Percentiles rank a stretch among this genome's conserved stretches.
Evolutionary conservation across 2,888 invertebrate species (phyloP).

Genomic region (Drosophila austrosaltans): DNA sequence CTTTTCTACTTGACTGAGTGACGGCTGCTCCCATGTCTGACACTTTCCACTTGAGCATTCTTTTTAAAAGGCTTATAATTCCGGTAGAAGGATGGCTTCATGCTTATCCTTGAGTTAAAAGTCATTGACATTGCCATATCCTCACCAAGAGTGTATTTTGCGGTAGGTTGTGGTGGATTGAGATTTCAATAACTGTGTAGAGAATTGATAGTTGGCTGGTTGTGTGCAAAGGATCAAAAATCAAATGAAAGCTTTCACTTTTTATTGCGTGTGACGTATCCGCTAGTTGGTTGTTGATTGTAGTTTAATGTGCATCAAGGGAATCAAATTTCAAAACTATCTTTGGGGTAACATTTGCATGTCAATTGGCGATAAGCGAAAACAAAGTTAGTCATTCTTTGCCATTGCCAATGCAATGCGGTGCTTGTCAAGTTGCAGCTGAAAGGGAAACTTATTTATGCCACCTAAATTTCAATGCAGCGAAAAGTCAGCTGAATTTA

Average conservation of each 20-base stretch:
- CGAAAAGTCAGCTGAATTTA: conserved; percentile 17
- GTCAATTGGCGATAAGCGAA: conserved; percentile 34
- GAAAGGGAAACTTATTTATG: conserved; percentile 49
- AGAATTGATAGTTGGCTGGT: background rate
- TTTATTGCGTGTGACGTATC: conserved; percentile 38
- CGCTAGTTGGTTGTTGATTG: too few relatives aligned
- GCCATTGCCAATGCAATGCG: conserved; percentile 27
- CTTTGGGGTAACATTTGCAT: conserved; percentile 33
- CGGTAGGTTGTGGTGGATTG: too few relatives aligned
- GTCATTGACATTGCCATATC: conserved; percentile 39
- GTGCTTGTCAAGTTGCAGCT: conserved; percentile 26
- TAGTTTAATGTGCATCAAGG: conserved; percentile 16
- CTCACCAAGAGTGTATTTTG: background rate
- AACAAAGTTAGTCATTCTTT: background rate
- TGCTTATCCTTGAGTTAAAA: conserved; percentile 26
- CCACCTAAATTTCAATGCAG: conserved; percentile 31
- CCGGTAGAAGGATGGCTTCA: conserved; percentile 38
- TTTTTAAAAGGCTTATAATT: conserved; percentile 46
- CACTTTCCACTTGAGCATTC: conserved; percentile 7
- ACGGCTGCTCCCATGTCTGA: conserved; percentile 10
- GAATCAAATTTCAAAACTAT: conserved; percentile 25
- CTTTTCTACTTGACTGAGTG: conserved; percentile 40
- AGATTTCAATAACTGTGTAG: background rate
- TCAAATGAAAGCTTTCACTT: conserved; percentile 38
- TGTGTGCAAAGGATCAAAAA: background rate